Evolutionary conservation across 92 coral and sea anemone genomes (phyloP).

Genomic region (Meandrina meandrites): DNA sequence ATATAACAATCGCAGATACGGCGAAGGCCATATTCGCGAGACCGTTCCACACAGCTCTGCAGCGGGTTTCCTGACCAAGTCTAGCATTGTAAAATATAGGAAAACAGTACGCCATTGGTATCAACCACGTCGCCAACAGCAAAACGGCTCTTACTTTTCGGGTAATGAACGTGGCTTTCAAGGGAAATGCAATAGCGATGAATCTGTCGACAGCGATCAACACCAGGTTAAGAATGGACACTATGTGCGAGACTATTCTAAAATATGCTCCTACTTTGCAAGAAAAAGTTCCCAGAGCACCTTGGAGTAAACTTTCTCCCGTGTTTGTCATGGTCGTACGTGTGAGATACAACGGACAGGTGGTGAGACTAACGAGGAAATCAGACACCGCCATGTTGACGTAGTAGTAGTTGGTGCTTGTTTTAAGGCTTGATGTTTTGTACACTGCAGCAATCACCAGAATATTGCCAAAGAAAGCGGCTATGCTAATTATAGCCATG

Average conservation of each 20-base stretch:
- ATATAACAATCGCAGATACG: not conserved
- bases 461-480: not conserved
- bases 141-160: not conserved
- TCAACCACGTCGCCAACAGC: not conserved
- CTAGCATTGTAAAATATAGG: not conserved
- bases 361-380: not conserved
- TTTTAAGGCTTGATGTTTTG: not conserved
- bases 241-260: not conserved
- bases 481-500: not conserved
- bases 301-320: not conserved
- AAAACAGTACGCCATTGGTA: not conserved
- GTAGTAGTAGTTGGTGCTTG: slow-evolving; percentile 12
- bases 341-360: not conserved
- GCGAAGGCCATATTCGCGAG: too few relatives aligned
- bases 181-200: not conserved
- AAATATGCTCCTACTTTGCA: not conserved
- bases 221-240: not conserved
- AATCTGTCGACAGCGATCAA: slow-evolving; percentile 25
- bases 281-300: not conserved
- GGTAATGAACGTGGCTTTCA: not conserved
- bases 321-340: not conserved
- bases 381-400: slow-evolving; percentile 17
- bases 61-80: not conserved
- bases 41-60: not conserved
- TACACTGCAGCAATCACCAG: not conserved